Conservation (phyloP, 1,140 invertebrate species). For the Drosophila auraria region DNA sequence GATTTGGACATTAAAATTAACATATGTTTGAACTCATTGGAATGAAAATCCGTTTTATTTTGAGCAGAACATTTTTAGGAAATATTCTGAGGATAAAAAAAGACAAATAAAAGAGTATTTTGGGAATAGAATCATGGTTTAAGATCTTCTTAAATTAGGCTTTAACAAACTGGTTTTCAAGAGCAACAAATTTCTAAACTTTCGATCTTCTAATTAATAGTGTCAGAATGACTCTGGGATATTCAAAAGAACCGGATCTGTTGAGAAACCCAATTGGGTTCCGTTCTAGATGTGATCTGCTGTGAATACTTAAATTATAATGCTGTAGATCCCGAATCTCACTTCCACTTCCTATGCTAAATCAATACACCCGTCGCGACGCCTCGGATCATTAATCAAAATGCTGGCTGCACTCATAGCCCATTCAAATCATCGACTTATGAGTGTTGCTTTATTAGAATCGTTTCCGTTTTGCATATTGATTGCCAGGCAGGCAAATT, state of each 20-base stretch:
- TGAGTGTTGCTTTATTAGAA: constrained; percentile 42
- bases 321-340: constrained; percentile 2
- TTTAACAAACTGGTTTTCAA: neutral
- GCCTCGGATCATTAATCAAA: constrained; percentile 49
- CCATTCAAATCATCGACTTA: constrained; percentile 46
- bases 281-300: constrained; percentile 11
- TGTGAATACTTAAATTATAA: constrained; percentile 23
- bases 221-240: neutral
- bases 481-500: constrained; percentile 29
- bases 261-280: neutral
- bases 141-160: neutral
- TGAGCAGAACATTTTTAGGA: neutral
- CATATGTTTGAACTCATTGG: neutral
- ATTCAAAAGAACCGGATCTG: constrained; percentile 9
- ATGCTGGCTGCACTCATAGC: constrained; percentile 43
- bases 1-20: constrained; percentile 12
- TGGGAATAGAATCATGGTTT: too few relatives aligned
- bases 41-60: neutral
- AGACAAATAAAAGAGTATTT: too few relatives aligned
- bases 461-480: constrained; percentile 70
- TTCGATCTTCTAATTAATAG: neutral
- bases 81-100: neutral
- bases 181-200: constrained; percentile 2
- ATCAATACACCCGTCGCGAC: neutral
- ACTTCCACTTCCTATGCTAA: constrained; percentile 34